Conservation (phyloP, 2,888 invertebrate genomes). For the Zygothrica quintamaculata region DNA sequence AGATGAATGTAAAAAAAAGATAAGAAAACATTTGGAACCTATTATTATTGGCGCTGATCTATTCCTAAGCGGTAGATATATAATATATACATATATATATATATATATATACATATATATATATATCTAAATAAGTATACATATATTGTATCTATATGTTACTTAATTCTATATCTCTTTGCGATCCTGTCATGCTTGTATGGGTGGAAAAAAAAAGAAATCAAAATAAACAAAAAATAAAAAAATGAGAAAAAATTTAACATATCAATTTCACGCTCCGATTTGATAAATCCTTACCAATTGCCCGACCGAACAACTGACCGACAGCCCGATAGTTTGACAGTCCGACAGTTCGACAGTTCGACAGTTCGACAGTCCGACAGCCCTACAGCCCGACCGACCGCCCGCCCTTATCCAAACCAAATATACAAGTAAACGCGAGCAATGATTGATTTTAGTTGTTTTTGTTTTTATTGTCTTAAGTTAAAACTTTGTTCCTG, state of each 20-base stretch:
- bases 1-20: too few species aligned
- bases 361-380: constrained; percentile 17
- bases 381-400: constrained; percentile 11
- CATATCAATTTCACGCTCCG: neutral
- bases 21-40: too few species aligned
- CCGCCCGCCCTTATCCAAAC: constrained; percentile 54
- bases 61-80: too few species aligned
- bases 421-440: constrained; percentile 69
- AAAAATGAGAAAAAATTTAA: too few species aligned
- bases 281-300: neutral
- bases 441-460: constrained; percentile 78
- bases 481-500: constrained; percentile 81
- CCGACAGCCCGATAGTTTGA: too few species aligned
- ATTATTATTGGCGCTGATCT: too few species aligned
- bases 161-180: constrained; percentile 28
- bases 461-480: constrained; percentile 79
- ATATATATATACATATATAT: too few species aligned
- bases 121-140: too few species aligned
- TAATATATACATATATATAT: neutral
- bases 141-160: constrained; percentile 17
- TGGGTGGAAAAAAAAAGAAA: neutral
- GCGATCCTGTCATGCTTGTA: constrained; percentile 25
- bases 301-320: neutral
- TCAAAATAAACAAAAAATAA: too few species aligned
- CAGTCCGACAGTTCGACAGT: too few species aligned